Evolutionary conservation across 2,888 invertebrate genomes (phyloP), one percentile per base, ranked within the genome.

Genomic region (Matsumyia berberina): DNA sequence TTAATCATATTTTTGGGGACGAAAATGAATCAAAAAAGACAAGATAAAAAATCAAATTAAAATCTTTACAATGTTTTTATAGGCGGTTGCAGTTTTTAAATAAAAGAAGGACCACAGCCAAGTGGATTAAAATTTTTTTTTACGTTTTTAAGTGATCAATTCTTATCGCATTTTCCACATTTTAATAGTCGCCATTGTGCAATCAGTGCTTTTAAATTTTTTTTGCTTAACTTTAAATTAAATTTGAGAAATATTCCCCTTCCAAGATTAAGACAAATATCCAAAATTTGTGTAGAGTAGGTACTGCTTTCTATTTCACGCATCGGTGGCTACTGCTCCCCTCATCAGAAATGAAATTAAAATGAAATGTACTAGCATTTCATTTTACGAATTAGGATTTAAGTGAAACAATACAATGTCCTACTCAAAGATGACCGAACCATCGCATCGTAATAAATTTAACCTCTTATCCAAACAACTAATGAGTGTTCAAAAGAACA

Each of bases 331-430:
- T 46, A 19, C 11, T 19, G 0, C 17, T 11, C 46, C 46, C 19
- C 46, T 46, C 24, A 46, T 24, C 19, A 46, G 46, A 8, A 46
- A 46, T 24, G 24, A 24, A 49, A 49, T 49, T n/a, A 11, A 49
- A 49, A 49, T 49, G 5, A 49, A 29, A 24, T 49, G 49, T n/a
- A 49, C 24, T 49, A 49, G 4, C n/a, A 24, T 49, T 29, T 24
- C 5, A 29, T 24, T 49, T 49, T 29, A 19, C 9, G 24, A 49
- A 29, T 29, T 49, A 29, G 7, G 49, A 29, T 29, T 49, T 24
- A 11, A 49, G 24, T 29, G 4, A 46, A 46, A 46, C 24, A 24
- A 0, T 24, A 49, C 24, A 11, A 46, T 19, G 4, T 46, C 46
- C 9, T 0, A 15, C 15, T 15, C 46, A 24, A 24, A 19, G 11